Evolutionary conservation across 2,888 invertebrate species (phyloP).

Genomic region (Drosophila paranaensis): DNA sequence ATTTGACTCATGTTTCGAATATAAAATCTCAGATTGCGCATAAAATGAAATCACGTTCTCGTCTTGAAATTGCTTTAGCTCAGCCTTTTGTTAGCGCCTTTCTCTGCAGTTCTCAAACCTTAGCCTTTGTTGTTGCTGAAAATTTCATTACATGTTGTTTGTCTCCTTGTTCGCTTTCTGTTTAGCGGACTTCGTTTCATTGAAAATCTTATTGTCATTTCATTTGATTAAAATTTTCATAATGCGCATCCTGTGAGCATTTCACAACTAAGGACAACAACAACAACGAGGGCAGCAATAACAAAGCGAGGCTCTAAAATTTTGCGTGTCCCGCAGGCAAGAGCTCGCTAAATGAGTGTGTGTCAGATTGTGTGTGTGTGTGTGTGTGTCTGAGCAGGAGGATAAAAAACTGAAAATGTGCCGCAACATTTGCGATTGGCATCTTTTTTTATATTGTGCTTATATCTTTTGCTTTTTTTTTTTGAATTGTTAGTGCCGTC

Average conservation of each 20-base stretch:
- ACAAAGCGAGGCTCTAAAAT: conserved; percentile 35
- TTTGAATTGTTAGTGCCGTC: conserved; percentile 16
- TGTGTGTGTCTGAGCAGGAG: conserved; percentile 11
- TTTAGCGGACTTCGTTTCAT: conserved; percentile 48
- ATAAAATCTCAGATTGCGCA: neutral
- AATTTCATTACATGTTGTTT: conserved; percentile 10
- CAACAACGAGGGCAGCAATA: conserved; percentile 10
- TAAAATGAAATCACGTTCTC: conserved; percentile 2
- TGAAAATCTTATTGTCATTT: conserved; percentile 70
- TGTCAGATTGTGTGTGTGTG: conserved; percentile 11
- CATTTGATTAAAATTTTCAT: conserved; percentile 75
- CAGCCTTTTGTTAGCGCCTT: neutral
- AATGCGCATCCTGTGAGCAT: conserved; percentile 58
- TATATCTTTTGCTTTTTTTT: conserved; percentile 1
- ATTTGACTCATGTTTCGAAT: neutral
- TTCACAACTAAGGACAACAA: conserved; percentile 55
- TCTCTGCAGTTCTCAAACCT: neutral
- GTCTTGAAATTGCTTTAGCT: neutral
- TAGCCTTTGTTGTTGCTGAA: neutral
- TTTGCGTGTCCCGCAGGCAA: conserved; percentile 27
- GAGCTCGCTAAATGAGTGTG: neutral
- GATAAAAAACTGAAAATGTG: conserved; percentile 53
- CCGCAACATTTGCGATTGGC: conserved; percentile 65
- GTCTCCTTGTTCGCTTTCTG: neutral
- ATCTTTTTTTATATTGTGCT: conserved; percentile 35